Evolutionary conservation across 1,140 invertebrate genomes (phyloP), one percentile per base, ranked within the genome.

Genomic region (Charaxes varanes): DNA sequence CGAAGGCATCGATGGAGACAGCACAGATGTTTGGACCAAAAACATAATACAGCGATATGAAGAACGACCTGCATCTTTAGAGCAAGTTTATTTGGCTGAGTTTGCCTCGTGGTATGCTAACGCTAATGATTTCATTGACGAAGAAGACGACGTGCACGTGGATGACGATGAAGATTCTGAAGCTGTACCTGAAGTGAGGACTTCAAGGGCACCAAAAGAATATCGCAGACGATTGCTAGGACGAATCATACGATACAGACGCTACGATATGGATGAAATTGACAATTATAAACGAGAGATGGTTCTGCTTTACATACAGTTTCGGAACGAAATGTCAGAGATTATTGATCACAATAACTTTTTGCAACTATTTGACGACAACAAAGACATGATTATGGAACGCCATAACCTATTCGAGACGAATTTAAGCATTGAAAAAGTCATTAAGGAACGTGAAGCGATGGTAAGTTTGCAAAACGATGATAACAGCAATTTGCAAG

Each of bases 211-310:
- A 50, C 24, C 49, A 43, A 63, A 52, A 28, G 38, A 53, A 59
- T 53, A 64, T 26, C 42, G 54, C 51, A 62, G 30, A 63, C 57
- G 60, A 44, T 26, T 11, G 14, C 6, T 53, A 12, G 53, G 47
- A 44, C 56, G 62, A 35, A 23, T 72, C 10, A 63, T 72, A 68
- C 54, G 68, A 56, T 72, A 63, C 51, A 58, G 62, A 53, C 46
- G 36, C 33, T 71, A 71, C 53, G 53, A 64, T 12, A 62, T 62
- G 10, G 27, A n/a, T 2, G 61, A 70, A 48, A 62, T 49, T 53
- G 55, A 53, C 22, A 51, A 77, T 55, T 74, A 72, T 57, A 45
- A 64, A 62, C 46, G 67, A 19, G 67, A 74, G 24, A 69, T 71
- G 70, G 67, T 72, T 17, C 28, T 64, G 10, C 51, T 74, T 2